Conservation (phyloP, 2,113 vertebrate species). For the Phrynocephalus versicolor region DNA sequence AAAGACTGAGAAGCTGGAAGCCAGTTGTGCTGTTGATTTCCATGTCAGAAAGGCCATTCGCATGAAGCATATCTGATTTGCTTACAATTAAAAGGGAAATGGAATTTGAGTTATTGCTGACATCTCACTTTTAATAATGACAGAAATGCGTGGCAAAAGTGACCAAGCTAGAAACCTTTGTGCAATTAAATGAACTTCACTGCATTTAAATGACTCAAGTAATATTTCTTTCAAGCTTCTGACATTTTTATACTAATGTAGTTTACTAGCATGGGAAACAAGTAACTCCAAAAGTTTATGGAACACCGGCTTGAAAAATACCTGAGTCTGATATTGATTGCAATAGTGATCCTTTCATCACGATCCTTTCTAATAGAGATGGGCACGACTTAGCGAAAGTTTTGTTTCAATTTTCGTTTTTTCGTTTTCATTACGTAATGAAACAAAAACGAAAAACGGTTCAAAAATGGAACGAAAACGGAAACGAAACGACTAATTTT, state of each 20-base stretch:
- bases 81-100: conserved; percentile 18
- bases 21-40: conserved; percentile 12
- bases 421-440: no score
- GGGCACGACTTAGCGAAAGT: no score
- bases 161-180: neutral
- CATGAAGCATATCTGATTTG: conserved; percentile 19
- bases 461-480: no score
- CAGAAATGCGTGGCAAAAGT: neutral
- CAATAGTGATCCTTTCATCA: neutral
- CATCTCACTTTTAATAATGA: conserved; percentile 34
- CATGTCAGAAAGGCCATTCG: neutral
- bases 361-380: no score
- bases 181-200: neutral
- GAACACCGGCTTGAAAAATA: neutral
- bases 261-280: neutral
- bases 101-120: conserved; percentile 19
- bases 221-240: neutral
- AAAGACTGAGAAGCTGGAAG: neutral
- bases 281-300: neutral
- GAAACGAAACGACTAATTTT: no score
- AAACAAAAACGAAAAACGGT: no score
- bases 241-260: neutral
- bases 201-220: neutral
- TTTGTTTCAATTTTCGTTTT: no score
- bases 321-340: neutral